Conservation (phyloP, 2,113 vertebrate species). For the Solea senegalensis region DNA sequence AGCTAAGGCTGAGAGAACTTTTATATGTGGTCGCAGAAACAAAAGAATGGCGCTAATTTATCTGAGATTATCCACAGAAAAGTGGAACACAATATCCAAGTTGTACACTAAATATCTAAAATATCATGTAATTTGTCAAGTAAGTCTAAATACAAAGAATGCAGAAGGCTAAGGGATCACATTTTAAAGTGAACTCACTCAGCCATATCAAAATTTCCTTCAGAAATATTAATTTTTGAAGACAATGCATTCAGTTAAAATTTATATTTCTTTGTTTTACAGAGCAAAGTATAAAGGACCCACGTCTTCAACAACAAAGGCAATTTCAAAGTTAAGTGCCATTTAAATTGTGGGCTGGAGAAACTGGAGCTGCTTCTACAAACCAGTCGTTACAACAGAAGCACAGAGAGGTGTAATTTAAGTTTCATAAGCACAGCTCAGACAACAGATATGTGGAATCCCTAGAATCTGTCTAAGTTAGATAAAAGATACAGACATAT, state of each 20-base stretch:
- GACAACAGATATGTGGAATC: conserved; percentile 42
- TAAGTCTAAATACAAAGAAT: no score
- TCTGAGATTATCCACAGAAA: background rate
- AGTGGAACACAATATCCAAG: background rate
- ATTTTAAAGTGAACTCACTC: no score
- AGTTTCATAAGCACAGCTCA: background rate
- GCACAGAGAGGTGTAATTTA: background rate
- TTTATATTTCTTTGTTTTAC: background rate
- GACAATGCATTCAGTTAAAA: background rate
- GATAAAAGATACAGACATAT: conserved; percentile 21
- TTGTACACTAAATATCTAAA: background rate
- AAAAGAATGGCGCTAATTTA: background rate
- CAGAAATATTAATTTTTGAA: no score
- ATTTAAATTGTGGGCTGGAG: conserved; percentile 20
- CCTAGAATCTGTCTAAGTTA: conserved; percentile 18
- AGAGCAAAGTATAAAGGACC: background rate
- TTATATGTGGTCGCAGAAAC: background rate
- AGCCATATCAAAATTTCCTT: no score
- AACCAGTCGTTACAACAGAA: conserved; percentile 19
- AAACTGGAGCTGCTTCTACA: conserved; percentile 24
- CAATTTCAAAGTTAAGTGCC: conserved; percentile 13
- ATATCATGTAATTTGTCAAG: background rate
- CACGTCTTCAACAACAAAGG: conserved; percentile 12
- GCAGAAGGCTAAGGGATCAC: no score
- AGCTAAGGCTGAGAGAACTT: background rate